Evolutionary conservation across 2,113 vertebrate species (phyloP).

Genomic region (Picathartes gymnocephalus): DNA sequence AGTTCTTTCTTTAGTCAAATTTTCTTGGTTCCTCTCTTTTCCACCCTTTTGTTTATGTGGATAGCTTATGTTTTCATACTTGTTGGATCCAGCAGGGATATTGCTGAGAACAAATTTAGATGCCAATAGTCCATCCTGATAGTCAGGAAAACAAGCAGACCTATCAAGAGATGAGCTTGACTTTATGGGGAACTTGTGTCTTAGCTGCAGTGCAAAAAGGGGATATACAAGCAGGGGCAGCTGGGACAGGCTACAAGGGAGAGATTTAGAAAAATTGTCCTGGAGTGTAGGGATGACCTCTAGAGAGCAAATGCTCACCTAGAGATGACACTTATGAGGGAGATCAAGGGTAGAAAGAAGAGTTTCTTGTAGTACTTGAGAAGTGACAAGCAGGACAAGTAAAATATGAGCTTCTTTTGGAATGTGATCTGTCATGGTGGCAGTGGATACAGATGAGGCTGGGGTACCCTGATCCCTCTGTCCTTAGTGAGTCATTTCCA

Average conservation of each 20-base stretch:
- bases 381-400: neutral
- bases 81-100: neutral
- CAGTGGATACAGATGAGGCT: neutral
- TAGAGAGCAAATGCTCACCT: neutral
- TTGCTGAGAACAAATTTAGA: neutral
- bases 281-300: neutral
- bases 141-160: neutral
- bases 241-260: neutral
- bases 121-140: neutral
- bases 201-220: neutral
- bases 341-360: neutral
- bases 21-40: neutral
- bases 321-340: neutral
- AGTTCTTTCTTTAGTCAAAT: neutral
- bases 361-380: neutral
- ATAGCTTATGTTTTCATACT: neutral
- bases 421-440: neutral
- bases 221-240: neutral
- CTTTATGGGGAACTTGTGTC: neutral
- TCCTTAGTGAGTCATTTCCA: neutral
- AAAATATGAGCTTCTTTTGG: neutral
- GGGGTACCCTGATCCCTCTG: neutral
- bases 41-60: fast-evolving
- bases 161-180: neutral
- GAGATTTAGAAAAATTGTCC: neutral